Evolutionary conservation across 2,888 invertebrate genomes (phyloP), one percentile per base, ranked within the genome.

Genomic region (Lycia hirtaria): DNA sequence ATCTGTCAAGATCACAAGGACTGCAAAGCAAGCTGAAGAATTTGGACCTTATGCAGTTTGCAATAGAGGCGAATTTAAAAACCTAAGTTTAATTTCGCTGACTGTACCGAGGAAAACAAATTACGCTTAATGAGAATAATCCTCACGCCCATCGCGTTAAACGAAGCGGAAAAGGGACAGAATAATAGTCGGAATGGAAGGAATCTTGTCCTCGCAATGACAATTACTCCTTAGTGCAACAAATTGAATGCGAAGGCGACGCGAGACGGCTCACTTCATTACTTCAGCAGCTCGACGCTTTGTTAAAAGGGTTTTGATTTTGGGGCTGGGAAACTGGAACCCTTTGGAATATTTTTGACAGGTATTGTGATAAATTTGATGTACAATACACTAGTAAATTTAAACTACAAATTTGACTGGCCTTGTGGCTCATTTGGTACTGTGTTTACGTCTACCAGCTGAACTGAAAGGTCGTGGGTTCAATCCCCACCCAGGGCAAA

Each of bases 51-150:
- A 45, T 45, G 14, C 12, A 28, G n/a, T 7, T n/a, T 6, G 28
- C 4, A n/a, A 9, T 37, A 51, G 20, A n/a, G 20, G 14, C 48
- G 47, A 47, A 41, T 26, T 26, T 40, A 30, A 52, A 51, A 57
- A 33, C 3, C 14, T 6, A n/a, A 48, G 12, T 48, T 57, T 48
- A 57, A 57, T 57, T 47, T 52, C 22, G 47, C 52, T 52, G 57
- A 58, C 57, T 52, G 52, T 52, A 66, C 62, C 57, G 54, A 63
- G 67, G 68, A 73, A 72, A 76, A 75, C 73, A 76, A 80, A 78
- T 77, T 73, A 74, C 68, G 64, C 52, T 68, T 75, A 78, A 80
- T 76, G 77, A 76, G 73, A 69, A 72, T 74, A 76, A 80, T 80
- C 70, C 69, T 62, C 59, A 64, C 60, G 64, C 66, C 68, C 72